Evolutionary conservation across 2,113 vertebrate species (phyloP).

Genomic region (Triplophysa siluroides): DNA sequence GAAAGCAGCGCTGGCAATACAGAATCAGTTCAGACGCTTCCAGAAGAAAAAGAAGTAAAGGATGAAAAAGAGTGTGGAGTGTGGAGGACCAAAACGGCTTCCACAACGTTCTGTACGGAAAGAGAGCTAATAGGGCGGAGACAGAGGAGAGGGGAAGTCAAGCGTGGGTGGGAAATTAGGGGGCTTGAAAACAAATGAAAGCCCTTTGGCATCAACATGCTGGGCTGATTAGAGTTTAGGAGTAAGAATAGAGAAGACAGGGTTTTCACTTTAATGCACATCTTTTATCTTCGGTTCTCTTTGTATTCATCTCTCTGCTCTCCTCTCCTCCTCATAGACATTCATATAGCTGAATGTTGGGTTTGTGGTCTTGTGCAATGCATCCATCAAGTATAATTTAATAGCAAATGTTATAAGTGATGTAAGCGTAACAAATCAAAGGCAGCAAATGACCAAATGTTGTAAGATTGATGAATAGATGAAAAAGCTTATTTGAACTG

Average conservation of each 20-base stretch:
- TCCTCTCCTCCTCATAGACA: constrained; percentile 8
- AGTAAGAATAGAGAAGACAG: constrained; percentile 15
- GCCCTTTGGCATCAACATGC: constrained; percentile 32
- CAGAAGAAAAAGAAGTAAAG: constrained; percentile 55
- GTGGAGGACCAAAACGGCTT: background rate
- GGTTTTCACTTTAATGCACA: constrained; percentile 30
- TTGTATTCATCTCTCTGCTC: constrained; percentile 10
- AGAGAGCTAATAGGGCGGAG: constrained; percentile 18
- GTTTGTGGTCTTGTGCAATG: background rate
- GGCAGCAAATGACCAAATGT: no score
- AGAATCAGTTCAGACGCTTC: constrained; percentile 58
- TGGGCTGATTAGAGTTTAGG: constrained; percentile 42
- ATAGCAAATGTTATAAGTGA: background rate
- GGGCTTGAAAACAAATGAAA: constrained; percentile 51
- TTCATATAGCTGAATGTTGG: background rate
- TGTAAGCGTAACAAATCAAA: background rate
- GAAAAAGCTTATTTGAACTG: no score
- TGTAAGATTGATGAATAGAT: no score
- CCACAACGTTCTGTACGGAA: background rate
- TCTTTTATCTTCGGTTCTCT: background rate
- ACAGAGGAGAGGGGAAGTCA: constrained; percentile 19
- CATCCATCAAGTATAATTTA: background rate
- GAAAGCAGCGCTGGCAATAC: constrained; percentile 56
- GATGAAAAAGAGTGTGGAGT: background rate
- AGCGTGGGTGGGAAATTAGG: constrained; percentile 47